Evolutionary conservation across 2,113 vertebrate species (phyloP).

Genomic region (Datnioides undecimradiatus): DNA sequence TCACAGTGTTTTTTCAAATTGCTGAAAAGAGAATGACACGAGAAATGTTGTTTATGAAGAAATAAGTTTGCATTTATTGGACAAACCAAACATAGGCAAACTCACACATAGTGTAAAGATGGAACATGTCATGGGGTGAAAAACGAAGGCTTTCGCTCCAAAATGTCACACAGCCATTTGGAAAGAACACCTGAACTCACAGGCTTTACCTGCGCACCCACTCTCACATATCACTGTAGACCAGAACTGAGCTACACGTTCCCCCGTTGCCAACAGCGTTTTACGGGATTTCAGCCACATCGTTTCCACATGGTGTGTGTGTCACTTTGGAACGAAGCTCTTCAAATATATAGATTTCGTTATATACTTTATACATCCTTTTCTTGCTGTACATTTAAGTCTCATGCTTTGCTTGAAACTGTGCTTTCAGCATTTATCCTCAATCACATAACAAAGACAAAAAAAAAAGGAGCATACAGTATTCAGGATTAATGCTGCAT

Average conservation of each 20-base stretch:
- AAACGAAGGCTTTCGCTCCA: conserved; percentile 68
- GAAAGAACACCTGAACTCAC: background rate
- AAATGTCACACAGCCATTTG: conserved; percentile 40
- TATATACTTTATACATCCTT: conserved; percentile 71
- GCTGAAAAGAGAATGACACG: background rate
- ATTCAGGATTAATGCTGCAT: conserved; percentile 77
- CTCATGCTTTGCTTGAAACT: conserved; percentile 73
- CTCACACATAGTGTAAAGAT: conserved; percentile 79
- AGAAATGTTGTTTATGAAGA: conserved; percentile 62
- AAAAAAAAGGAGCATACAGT: conserved; percentile 54
- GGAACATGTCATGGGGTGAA: conserved; percentile 70
- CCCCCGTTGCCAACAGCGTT: background rate
- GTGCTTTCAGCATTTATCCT: conserved; percentile 74
- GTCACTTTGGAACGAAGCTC: conserved; percentile 62
- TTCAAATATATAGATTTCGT: conserved; percentile 59
- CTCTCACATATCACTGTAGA: conserved; percentile 19
- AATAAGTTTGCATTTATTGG: conserved; percentile 83
- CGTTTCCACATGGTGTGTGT: conserved; percentile 17
- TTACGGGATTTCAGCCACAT: background rate
- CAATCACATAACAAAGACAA: conserved; percentile 53
- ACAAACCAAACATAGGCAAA: conserved; percentile 72
- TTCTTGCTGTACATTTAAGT: conserved; percentile 71
- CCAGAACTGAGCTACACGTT: background rate
- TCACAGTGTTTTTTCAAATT: background rate
- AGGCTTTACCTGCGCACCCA: conserved; percentile 15